These are phyloP conservation scores for Sparus aurata DNA, from an alignment of 2,797 vertebrate species.

Conservation along the genomic window DNA sequence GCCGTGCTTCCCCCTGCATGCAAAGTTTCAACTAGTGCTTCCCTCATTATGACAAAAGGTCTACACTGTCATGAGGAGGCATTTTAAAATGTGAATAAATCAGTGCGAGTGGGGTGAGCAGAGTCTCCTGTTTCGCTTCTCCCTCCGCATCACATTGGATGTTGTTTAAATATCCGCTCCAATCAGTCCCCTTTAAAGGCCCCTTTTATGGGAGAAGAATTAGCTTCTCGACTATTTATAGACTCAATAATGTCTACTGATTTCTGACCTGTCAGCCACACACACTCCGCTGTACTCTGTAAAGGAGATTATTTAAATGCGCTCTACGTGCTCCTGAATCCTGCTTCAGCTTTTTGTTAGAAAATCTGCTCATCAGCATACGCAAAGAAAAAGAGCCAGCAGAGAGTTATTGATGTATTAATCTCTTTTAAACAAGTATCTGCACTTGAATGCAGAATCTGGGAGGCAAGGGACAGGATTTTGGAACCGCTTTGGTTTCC, in stretches of 20 bases:
- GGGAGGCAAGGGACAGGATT: too few species aligned
- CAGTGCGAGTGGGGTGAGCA: constrained; percentile 3
- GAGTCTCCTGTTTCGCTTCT: constrained; percentile 27
- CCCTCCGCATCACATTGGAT: constrained; percentile 13
- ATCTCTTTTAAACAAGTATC: too few species aligned
- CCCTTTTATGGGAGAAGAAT: constrained; percentile 74
- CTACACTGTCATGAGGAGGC: constrained; percentile 23
- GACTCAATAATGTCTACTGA: constrained; percentile 46
- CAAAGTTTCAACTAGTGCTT: constrained; percentile 19
- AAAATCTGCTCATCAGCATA: not conserved
- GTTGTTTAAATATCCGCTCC: constrained; percentile 43
- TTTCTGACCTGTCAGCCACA: constrained; percentile 41
- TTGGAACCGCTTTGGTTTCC: too few species aligned
- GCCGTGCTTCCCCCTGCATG: constrained; percentile 16
- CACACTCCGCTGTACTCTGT: constrained; percentile 4
- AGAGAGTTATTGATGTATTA: not conserved
- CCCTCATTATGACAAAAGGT: constrained; percentile 17
- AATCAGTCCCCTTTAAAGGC: constrained; percentile 42
- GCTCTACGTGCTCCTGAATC: not conserved
- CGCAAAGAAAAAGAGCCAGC: not conserved
- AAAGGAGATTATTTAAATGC: constrained; percentile 6
- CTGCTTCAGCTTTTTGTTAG: constrained; percentile 1
- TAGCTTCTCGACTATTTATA: constrained; percentile 68
- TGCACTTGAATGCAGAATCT: too few species aligned
- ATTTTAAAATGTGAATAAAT: constrained; percentile 45